Conservation (phyloP, 1,140 invertebrate genomes). For the Drosophila sulfurigaster region DNA sequence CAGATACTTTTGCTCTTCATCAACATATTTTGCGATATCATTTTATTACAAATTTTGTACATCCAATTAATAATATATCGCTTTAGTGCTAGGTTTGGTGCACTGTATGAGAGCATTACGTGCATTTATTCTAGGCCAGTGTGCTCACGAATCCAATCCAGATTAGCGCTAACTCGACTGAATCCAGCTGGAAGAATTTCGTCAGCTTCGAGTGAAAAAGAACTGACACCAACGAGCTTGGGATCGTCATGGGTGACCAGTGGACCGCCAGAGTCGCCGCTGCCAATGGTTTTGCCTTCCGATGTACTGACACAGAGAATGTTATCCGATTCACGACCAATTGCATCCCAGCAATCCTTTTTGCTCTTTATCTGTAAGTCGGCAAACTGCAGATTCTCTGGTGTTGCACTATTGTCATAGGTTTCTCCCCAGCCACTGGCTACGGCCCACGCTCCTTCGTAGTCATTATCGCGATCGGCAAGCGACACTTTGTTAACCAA, state of each 20-base stretch:
- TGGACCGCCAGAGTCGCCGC: conserved; percentile 47
- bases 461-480: conserved; percentile 21
- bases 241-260: conserved; percentile 28
- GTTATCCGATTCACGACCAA: conserved; percentile 5
- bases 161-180: conserved; percentile 77
- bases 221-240: conserved; percentile 79
- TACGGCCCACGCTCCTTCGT: conserved; percentile 3
- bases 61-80: too few species aligned
- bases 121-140: too few species aligned
- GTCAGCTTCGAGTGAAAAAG: conserved; percentile 83
- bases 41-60: too few species aligned
- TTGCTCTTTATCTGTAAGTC: conserved; percentile 20
- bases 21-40: too few species aligned
- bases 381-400: conserved; percentile 13
- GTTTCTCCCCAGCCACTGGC: conserved; percentile 46
- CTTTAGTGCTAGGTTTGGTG: too few species aligned
- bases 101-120: too few species aligned
- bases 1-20: too few species aligned
- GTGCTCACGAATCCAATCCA: conserved; percentile 38
- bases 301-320: conserved; percentile 9
- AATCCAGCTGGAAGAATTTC: neutral
- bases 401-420: neutral
- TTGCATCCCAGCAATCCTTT: conserved; percentile 6
- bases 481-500: conserved; percentile 25
- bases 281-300: conserved; percentile 4